Evolutionary conservation across 2,888 invertebrate species (phyloP), one percentile per base, ranked within the genome.

Genomic region (Caenorhabditis panamensis): DNA sequence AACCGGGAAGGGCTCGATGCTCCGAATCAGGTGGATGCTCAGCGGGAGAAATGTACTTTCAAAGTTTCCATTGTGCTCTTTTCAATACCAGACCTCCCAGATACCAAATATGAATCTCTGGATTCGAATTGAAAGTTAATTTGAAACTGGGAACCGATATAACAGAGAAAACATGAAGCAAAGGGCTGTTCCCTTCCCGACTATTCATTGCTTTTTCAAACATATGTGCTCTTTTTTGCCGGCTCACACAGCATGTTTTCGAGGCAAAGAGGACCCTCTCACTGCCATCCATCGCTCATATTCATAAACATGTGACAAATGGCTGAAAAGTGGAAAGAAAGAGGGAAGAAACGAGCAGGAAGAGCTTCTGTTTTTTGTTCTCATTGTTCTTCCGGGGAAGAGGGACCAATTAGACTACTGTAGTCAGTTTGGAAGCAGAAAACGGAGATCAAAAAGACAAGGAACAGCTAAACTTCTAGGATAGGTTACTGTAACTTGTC

Each of bases 231-330:
- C 53, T 53, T 53, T 49, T 49, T 49, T 31, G 31, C 22, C 5
- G 49, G 49, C 49, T 18, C 49, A 22, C 18, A 22, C 49, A 3
- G 18, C 41, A 16, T 41, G 41, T 41, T 41, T 41, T 41, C 41
- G 41, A 41, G 3, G 49, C 49, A 20, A 31, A 31, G n/a, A 16
- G 44, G 44, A 44, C 44, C 44, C 18, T 20, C 6, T 9, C 5
- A 31, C 31, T 31, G 20, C 3, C 49, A 41, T 22, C 51, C 61
- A 61, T 69, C 61, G 61, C 71, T 71, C 71, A 62, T 71, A 71
- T 71, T 71, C 71, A 71, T 71, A 71, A 62, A 62, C 69, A 69
- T 69, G 53, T 69, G 69, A 61, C 49, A 44, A 72, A 63, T 31
- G 63, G 58, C 47, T 53, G 47, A 47, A 64, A 36, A 64, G 44